These are phyloP conservation scores for Rhinogobius similis DNA, from an alignment of 2,113 vertebrate species.

Conservation along the genomic window DNA sequence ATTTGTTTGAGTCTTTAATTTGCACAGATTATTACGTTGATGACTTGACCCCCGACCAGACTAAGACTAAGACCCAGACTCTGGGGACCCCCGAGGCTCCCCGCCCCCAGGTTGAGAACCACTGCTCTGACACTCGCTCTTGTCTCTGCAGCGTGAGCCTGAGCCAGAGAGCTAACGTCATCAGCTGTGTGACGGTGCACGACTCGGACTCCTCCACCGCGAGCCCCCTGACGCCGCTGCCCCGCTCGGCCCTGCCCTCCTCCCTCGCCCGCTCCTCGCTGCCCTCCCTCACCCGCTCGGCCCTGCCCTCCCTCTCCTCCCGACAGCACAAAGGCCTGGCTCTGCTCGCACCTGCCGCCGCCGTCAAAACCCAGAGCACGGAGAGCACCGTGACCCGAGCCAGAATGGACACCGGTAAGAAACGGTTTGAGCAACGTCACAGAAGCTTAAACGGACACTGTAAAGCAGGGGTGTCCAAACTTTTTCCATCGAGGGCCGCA, in stretches of 20 bases:
- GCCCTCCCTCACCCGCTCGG: neutral
- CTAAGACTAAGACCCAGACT: too few relatives aligned
- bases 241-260: constrained; percentile 61
- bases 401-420: constrained; percentile 58
- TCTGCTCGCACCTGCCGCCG: constrained; percentile 79
- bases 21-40: too few relatives aligned
- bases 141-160: constrained; percentile 57
- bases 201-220: constrained; percentile 94
- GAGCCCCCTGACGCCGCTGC: constrained; percentile 84
- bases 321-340: constrained; percentile 86
- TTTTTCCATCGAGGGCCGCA: too few relatives aligned
- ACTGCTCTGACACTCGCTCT: too few relatives aligned
- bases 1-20: too few relatives aligned
- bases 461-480: too few relatives aligned
- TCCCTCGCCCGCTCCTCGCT: neutral
- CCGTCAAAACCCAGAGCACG: constrained; percentile 85
- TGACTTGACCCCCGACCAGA: too few relatives aligned
- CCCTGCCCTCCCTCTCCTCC: constrained; percentile 49
- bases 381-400: constrained; percentile 82
- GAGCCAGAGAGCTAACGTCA: constrained; percentile 95
- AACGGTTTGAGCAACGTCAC: neutral
- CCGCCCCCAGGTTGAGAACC: too few relatives aligned
- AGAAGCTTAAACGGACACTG: too few relatives aligned
- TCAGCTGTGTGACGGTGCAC: constrained; percentile 98
- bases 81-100: too few relatives aligned